Conservation (phyloP, 2,797 vertebrate genomes). For the Poecile montanus region DNA sequence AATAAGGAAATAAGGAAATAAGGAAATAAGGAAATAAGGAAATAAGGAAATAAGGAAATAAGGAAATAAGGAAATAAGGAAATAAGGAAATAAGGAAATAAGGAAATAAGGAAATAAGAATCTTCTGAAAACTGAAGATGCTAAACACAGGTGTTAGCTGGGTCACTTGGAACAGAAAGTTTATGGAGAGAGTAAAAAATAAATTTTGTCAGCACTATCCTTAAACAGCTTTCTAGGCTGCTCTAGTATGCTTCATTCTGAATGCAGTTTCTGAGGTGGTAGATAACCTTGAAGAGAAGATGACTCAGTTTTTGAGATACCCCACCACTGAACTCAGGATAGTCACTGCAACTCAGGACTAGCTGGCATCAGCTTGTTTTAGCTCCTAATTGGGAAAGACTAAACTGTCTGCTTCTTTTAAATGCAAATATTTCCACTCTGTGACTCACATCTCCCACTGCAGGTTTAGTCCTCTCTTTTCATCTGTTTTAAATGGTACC, state of each 20-base stretch:
- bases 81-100: not conserved
- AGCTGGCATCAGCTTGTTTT: not conserved
- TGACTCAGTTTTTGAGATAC: not conserved
- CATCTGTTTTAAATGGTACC: conserved; percentile 20
- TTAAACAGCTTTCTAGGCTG: not conserved
- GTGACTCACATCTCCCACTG: conserved; percentile 36
- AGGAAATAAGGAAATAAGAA: not conserved
- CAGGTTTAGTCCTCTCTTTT: conserved; percentile 34
- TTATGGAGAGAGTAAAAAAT: not conserved
- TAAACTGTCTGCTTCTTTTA: conserved; percentile 34
- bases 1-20: no score
- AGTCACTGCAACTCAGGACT: not conserved
- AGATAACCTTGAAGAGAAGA: not conserved
- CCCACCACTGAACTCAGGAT: not conserved
- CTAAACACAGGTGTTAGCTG: fast-evolving
- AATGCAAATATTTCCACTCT: conserved; percentile 45
- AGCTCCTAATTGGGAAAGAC: not conserved
- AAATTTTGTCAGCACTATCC: not conserved
- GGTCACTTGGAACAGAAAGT: not conserved
- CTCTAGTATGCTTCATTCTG: not conserved
- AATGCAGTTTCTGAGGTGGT: not conserved
- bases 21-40: no score
- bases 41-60: no score
- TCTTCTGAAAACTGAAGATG: not conserved
- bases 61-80: no score